A percentile compares a stretch with the other conserved stretches of the same genome.
These are phyloP conservation scores for Poeciliopsis gracilis DNA, from an alignment of 2,797 vertebrate species.

Conservation along the genomic window DNA sequence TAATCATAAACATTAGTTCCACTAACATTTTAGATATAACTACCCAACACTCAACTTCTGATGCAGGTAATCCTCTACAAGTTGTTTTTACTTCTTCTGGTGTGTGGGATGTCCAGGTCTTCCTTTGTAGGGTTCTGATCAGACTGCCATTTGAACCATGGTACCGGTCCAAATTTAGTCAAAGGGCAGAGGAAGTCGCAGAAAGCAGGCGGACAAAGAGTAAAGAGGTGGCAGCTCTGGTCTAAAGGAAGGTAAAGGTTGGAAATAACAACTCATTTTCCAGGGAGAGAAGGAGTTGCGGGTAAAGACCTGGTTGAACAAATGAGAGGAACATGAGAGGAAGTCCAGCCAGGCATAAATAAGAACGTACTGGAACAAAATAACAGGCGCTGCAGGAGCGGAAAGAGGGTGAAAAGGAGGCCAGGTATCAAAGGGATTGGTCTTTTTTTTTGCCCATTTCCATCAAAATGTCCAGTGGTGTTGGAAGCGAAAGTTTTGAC, in stretches of 20 bases:
- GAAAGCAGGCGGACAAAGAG: neutral
- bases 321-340: constrained; percentile 9
- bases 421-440: constrained; percentile 37
- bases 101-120: neutral
- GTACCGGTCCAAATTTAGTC: constrained; percentile 10
- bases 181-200: constrained; percentile 24
- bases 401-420: constrained; percentile 31
- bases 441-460: constrained; percentile 42
- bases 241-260: constrained; percentile 53
- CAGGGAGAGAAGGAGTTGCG: constrained; percentile 47
- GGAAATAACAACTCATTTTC: constrained; percentile 63
- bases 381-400: neutral
- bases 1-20: too few species aligned
- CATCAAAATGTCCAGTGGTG: constrained; percentile 51
- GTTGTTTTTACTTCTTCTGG: neutral
- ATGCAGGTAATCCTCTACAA: neutral
- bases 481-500: constrained; percentile 43
- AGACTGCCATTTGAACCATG: neutral
- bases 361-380: constrained; percentile 21
- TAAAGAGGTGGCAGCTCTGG: constrained; percentile 21
- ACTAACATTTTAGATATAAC: neutral
- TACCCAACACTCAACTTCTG: neutral
- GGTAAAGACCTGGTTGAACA: constrained; percentile 33
- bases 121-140: neutral
- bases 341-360: constrained; percentile 15